Conservation (phyloP, 2,113 vertebrate genomes). For the Apteryx owenii region DNA sequence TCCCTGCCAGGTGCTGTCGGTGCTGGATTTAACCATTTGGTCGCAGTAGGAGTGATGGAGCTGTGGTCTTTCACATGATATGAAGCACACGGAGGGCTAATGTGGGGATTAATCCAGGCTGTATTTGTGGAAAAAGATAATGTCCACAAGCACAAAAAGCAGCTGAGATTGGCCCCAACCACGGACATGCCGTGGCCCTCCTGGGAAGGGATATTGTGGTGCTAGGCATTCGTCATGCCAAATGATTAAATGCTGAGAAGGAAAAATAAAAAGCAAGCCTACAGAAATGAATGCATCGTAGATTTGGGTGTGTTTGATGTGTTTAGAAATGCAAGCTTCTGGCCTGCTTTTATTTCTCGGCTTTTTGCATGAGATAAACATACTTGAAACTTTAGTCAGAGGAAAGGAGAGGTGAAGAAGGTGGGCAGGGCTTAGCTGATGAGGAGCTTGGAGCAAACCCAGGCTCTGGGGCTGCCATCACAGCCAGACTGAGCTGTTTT, state of each 20-base stretch:
- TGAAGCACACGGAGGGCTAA: rapidly evolving
- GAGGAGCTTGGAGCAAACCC: background rate
- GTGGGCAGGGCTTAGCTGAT: rapidly evolving
- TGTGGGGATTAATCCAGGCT: background rate
- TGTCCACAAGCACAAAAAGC: background rate
- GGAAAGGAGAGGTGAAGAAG: background rate
- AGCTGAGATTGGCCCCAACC: background rate
- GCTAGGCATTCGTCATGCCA: background rate
- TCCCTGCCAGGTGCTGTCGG: background rate
- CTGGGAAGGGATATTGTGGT: background rate
- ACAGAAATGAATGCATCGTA: background rate
- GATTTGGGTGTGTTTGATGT: too few relatives aligned
- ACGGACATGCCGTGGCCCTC: background rate
- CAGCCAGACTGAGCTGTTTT: too few relatives aligned
- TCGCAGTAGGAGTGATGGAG: background rate
- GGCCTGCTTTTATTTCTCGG: background rate
- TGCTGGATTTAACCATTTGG: background rate
- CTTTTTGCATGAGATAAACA: background rate
- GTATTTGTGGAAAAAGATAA: background rate
- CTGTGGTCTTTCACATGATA: background rate
- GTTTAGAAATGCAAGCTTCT: background rate
- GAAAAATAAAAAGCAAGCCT: background rate
- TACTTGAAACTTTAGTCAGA: background rate
- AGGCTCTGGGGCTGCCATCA: background rate
- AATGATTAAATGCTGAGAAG: background rate